Percentiles rank a stretch among this genome's conserved stretches.
phyloP scores from a whole-genome alignment of 1,140 invertebrate genomes.

The Solen grandis region DNA sequence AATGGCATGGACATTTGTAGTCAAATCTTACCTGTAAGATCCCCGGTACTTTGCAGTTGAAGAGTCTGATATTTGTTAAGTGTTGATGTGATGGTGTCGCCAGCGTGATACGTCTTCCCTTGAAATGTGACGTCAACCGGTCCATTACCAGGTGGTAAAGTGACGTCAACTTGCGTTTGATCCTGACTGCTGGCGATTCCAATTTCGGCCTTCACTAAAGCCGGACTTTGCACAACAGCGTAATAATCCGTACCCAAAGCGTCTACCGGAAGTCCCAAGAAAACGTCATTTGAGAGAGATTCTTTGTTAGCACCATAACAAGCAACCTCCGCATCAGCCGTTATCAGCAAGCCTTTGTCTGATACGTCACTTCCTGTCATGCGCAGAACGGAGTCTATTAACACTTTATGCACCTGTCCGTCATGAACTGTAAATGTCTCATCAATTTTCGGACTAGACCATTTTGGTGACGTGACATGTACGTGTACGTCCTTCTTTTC shows the following conservation, averaged over 20 bases:
- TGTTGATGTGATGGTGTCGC: slow-evolving; percentile 46
- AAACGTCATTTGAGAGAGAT: slow-evolving; percentile 53
- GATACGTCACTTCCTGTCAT: slow-evolving; percentile 40
- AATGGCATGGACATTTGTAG: no score
- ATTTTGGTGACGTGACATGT: slow-evolving; percentile 50
- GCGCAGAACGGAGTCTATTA: slow-evolving; percentile 19
- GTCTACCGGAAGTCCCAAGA: slow-evolving; percentile 52
- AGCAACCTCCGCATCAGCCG: slow-evolving; percentile 51
- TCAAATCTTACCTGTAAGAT: slow-evolving; percentile 21
- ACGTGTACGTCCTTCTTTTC: slow-evolving; percentile 34
- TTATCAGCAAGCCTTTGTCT: slow-evolving; percentile 51
- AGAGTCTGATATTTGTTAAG: slow-evolving; percentile 53
- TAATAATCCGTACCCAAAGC: slow-evolving; percentile 54
- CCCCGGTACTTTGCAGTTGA: slow-evolving; percentile 53
- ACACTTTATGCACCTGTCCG: slow-evolving; percentile 45
- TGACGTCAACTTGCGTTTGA: slow-evolving; percentile 33
- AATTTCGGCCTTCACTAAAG: slow-evolving; percentile 14
- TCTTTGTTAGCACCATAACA: slow-evolving; percentile 62
- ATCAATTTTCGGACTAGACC: slow-evolving; percentile 35
- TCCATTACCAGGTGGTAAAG: slow-evolving; percentile 19
- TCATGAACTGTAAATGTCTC: slow-evolving; percentile 44
- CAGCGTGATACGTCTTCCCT: slow-evolving; percentile 46
- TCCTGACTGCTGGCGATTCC: slow-evolving; percentile 33
- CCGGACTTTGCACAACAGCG: slow-evolving; percentile 29
- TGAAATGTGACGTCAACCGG: slow-evolving; percentile 27